Evolutionary conservation across 2,797 vertebrate species (phyloP), one percentile per base, ranked within the genome.

Genomic region (Danio jaintianensis): DNA sequence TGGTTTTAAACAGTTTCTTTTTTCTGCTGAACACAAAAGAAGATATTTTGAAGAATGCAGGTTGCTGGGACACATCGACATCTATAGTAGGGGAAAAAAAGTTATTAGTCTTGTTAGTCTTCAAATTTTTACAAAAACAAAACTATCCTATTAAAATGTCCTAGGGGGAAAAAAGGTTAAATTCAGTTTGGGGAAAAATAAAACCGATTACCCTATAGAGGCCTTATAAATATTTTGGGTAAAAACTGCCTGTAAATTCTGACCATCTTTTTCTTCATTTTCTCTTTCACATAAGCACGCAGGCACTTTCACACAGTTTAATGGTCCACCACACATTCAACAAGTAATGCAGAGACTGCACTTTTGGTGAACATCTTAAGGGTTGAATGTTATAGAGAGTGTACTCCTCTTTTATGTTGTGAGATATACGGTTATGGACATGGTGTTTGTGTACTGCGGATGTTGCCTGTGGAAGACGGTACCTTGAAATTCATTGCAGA

Each of bases 331-430:
- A 13, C 29, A 13, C 50, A 45, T 64, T 29, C 75, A 72, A 78
- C 59, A 82, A 77, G 74, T 82, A 47, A 76, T 64, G 9, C 20
- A 64, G 73, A 50, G 7, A 22, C 59, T 68, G 40, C 64, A 53
- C 18, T 45, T 75, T 36, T 36, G 69, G 18, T 68, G 62, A 56
- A 47, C 10, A 8, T 55, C 36, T 74, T 4, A 40, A 36, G 7
- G 40, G 6, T 15, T 69, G 56, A 43, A 62, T 53, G 22, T 69
- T 10, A 8, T 43, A 2, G 20, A 29, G 40, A 9, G 36, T 43
- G 29, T n/a, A 16, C 52, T 66, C 70, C 38, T 75, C 29, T 1
- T 40, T 22, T 45, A 48, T 50, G 29, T 70, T 50, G 56, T 55
- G 43, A 59, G 52, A 74, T 55, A 56, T 42, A 66, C 6, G 40